Evolutionary conservation across 2,113 vertebrate genomes (phyloP), one percentile per base, ranked within the genome.

Genomic region (Redunca redunca): DNA sequence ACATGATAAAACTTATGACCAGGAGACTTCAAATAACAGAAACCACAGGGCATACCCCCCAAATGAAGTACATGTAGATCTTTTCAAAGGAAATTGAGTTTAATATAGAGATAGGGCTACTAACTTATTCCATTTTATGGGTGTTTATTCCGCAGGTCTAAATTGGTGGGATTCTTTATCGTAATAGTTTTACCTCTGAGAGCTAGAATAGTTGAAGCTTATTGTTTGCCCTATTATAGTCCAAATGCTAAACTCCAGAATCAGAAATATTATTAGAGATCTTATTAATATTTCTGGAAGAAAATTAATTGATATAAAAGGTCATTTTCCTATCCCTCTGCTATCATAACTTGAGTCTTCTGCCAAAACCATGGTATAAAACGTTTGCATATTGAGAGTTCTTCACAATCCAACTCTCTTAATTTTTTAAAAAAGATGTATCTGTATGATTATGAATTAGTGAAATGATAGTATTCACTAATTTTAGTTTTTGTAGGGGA

Each of bases 91-190:
- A 91, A 50, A 77, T 14, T 55, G 71, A 86, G 77, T 90, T 55
- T 36, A 67, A 96, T 84, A 71, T 50, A 97, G 94, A 97, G 95
- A 93, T 16, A 21, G 43, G 98, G 78, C 55, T 93, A 46, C 93
- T 88, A 78, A 60, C 9, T 95, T 95, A 46, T 74, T 97, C n/a
- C 96, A 71, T 95, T 92, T 74, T 67, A 26, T 94, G 94, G 95
- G 91, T 98, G 14, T 95, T 98, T 98, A 95, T 74, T 33, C 95
- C 36, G 78, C 96, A 96, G 80, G 92, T 97, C 90, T 97, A 96
- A 98, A 97, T 94, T 23, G 16, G 53, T 97, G 67, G 57, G 64
- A 98, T 98, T 96, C 97, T 97, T 97, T 97, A 96, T 84, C 57
- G 2, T 88, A 86, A 64, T 9, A 81, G 17, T 86, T 98, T 98